Base-by-base conservation (phyloP, 2,888 invertebrate species). In the Ectobius pallidus region DNA sequence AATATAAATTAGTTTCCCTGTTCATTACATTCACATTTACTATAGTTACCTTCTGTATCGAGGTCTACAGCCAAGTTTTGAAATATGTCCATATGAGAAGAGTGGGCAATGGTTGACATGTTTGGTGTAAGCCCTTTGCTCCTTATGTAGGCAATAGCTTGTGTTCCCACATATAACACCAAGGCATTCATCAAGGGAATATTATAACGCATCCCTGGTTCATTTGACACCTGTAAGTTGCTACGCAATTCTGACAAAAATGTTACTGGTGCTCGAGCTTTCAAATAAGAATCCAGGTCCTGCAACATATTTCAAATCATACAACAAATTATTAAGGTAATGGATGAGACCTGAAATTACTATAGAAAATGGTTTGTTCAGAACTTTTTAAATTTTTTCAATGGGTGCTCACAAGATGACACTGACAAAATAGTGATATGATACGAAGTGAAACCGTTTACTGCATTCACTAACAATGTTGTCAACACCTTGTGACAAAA, bases 1-100 rank as follows among this genome's bases (percentile, higher is more conserved):
- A n/a, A n/a, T n/a, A n/a, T n/a, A n/a, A n/a, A n/a, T n/a, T n/a
- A n/a, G n/a, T n/a, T n/a, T n/a, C n/a, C n/a, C n/a, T n/a, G n/a
- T n/a, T n/a, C n/a, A n/a, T n/a, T n/a, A n/a, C n/a, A n/a, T n/a
- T n/a, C n/a, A n/a, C n/a, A n/a, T n/a, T n/a, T n/a, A n/a, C n/a
- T n/a, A n/a, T n/a, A 39, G 14, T 52, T 84, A 83, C 98, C 99
- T 86, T 99, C 99, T 14, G 95, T 97, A 83, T 99, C 99, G 76
- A 99, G 89, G 84, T 98, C 97, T 0, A 99, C 98, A 0, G 97
- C 97, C 78, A 99, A 88, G 85, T 98, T 99, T 85, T 99, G 99
- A 88, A 99, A 99, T 78, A 99, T 99, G 83, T 99, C 99, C 98
- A 99, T 99, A 83, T 97, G 99, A 0, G 99, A 94, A 39, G 97